Conservation (phyloP, 2,888 invertebrate species). For the Polyommatus icarus region DNA sequence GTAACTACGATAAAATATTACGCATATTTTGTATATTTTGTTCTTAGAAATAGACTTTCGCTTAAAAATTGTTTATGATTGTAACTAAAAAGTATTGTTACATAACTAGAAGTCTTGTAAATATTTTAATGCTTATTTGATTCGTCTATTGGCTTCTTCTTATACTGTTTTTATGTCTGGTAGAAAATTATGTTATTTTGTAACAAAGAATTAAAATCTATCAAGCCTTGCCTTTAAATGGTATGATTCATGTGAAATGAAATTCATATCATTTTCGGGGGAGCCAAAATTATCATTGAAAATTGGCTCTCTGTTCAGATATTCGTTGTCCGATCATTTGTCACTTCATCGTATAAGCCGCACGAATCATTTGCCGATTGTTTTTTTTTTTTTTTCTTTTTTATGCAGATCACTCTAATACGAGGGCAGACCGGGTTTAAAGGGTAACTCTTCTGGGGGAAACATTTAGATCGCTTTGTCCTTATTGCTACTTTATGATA, state of each 20-base stretch:
- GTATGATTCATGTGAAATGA: no score
- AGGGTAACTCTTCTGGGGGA: conserved; percentile 16
- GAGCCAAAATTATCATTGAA: neutral
- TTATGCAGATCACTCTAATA: conserved; percentile 41
- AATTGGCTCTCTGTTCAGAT: conserved; percentile 37
- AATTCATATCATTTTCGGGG: neutral
- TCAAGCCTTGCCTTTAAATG: no score
- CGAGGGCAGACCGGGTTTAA: conserved; percentile 31
- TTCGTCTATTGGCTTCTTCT: no score
- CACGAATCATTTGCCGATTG: conserved; percentile 68
- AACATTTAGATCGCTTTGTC: neutral
- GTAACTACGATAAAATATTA: neutral
- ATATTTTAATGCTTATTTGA: no score
- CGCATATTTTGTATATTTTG: no score
- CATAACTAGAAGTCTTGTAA: no score
- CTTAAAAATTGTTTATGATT: no score
- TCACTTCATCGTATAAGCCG: conserved; percentile 61
- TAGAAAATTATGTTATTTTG: no score
- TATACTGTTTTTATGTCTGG: no score
- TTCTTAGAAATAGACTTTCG: no score
- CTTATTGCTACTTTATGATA: conserved; percentile 9
- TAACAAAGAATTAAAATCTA: no score
- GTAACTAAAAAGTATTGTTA: no score
- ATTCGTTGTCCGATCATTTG: conserved; percentile 48
- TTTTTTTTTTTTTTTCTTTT: conserved; percentile 41